Evolutionary conservation across 2,797 vertebrate species (phyloP).

Genomic region (Podargus strigoides): DNA sequence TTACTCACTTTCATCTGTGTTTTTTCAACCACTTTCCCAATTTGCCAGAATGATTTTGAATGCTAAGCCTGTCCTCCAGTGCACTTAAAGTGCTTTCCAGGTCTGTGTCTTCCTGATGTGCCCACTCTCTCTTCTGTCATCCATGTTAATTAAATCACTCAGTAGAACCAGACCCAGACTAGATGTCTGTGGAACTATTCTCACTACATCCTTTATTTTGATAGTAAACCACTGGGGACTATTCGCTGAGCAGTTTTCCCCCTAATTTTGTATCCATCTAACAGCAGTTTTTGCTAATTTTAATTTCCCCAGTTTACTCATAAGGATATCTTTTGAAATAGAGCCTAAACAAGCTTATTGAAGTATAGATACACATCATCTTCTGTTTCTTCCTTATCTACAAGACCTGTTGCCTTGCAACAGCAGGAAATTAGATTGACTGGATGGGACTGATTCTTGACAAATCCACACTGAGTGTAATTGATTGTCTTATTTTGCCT

Average conservation of each 20-base stretch:
- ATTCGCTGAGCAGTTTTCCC: not conserved
- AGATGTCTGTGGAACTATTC: not conserved
- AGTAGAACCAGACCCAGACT: not conserved
- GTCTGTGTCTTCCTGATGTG: not conserved
- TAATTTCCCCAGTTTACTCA: not conserved
- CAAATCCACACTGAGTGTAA: not conserved
- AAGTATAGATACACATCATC: not conserved
- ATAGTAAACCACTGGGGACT: not conserved
- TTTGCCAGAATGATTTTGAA: slow-evolving; percentile 1
- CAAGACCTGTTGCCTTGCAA: not conserved
- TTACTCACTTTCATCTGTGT: not conserved
- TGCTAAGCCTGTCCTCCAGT: not conserved
- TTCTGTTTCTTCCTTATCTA: not conserved
- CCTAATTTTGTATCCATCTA: not conserved
- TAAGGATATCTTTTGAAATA: not conserved
- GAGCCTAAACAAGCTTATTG: not conserved
- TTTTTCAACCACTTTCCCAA: not conserved
- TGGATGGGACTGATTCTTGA: not conserved
- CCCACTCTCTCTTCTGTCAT: not conserved
- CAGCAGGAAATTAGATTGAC: not conserved
- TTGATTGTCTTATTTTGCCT: not conserved
- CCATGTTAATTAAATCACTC: not conserved
- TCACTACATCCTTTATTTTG: not conserved
- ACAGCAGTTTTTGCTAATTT: not conserved
- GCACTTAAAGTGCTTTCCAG: not conserved